Base-by-base conservation (phyloP, 1,140 invertebrate species). In the Temnothorax nylanderi region DNA sequence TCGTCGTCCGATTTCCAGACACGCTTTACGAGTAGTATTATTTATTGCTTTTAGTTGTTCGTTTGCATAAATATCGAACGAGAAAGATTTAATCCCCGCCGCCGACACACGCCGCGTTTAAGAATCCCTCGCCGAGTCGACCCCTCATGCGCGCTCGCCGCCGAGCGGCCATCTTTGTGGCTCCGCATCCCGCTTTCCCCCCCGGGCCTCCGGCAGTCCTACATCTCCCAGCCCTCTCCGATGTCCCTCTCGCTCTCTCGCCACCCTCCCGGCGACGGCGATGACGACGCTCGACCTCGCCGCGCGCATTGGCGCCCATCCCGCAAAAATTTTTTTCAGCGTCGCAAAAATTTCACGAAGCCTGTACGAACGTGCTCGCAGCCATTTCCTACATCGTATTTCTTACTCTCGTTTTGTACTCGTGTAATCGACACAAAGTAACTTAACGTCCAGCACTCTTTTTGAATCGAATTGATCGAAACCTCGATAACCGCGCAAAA, bases 151-250 rank as follows among this genome's bases (percentile, higher is more conserved):
- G 81, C 86, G 88, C 87, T 90, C 89, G 72, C 82, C 76, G 89
- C 87, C 82, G 74, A 78, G 88, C 90, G 87, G 90, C 90, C 88
- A 91, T 91, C 85, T 91, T 91, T 86, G 87, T 90, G 86, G 67
- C 85, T 81, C 76, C 74, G 80, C 90, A 91, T 80, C 89, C 87
- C 77, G 80, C 87, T 88, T 72, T 82, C 76, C 75, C 65, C 71
- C 65, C 56, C 87, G 32, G 56, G 21, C 54, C 86, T 56, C 54
- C 67, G 87, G 82, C 65, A 62, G 69, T 69, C 88, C 85, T 89
- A 89, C 89, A 84, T 77, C 86, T 74, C 76, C 87, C 74, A 92
- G 87, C 87, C 90, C 88, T 89, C 90, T 89, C 89, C 88, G 84
- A 85, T 87, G 86, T 88, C 90, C 87, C 85, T 91, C 85, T 91